A percentile compares a stretch with the other conserved stretches of the same genome.
phyloP scores from a whole-genome alignment of 2,797 vertebrate species.

The Dendrocincla fuliginosa region DNA sequence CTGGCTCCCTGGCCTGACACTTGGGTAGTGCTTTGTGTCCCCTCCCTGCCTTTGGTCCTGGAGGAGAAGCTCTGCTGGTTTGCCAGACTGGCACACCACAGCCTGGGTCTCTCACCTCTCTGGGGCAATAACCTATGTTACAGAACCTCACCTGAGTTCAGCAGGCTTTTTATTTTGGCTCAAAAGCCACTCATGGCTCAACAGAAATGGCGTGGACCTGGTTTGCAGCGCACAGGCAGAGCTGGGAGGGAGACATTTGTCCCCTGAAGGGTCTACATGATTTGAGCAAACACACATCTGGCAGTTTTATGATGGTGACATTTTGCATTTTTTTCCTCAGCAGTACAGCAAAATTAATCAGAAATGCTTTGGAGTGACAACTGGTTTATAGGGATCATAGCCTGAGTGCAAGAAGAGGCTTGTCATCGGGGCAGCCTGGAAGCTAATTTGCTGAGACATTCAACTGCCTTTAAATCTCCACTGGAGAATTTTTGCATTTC shows the following conservation, averaged over 20 bases:
- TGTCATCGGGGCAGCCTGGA: not conserved
- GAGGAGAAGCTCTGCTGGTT: not conserved
- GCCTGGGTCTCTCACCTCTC: not conserved
- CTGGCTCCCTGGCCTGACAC: not conserved
- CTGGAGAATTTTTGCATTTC: not conserved
- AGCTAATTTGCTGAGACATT: constrained; percentile 26
- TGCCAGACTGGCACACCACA: not conserved
- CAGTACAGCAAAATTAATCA: not conserved
- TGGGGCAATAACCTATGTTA: not conserved
- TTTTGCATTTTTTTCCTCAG: not conserved
- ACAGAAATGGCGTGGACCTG: not conserved
- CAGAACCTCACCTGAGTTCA: not conserved
- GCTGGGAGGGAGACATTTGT: not conserved
- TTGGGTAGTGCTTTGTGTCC: not conserved
- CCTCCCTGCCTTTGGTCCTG: not conserved
- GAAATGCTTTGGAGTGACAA: not conserved
- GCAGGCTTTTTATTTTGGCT: not conserved
- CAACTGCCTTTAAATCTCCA: not conserved
- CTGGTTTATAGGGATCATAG: not conserved
- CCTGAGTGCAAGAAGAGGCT: not conserved
- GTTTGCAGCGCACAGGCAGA: not conserved
- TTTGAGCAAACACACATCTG: not conserved
- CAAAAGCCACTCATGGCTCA: fast-evolving
- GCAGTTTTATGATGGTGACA: not conserved
- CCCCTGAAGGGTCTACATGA: not conserved